Conservation (phyloP, 2,888 invertebrate genomes). For the Melinaea marsaeus region DNA sequence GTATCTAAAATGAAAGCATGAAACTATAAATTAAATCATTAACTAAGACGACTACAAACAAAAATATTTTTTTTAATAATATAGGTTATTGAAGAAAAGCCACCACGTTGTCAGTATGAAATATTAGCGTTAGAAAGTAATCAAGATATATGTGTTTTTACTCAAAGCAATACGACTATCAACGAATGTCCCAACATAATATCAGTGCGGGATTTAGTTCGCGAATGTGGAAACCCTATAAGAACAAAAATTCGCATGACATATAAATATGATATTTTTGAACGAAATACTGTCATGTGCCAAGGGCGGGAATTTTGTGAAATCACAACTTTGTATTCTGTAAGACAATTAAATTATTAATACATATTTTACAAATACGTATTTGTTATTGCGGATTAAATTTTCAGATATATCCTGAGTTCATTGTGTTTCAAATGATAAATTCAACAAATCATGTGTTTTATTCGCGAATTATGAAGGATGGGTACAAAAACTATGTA, state of each 20-base stretch:
- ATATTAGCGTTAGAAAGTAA: constrained; percentile 43
- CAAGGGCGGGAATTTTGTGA: constrained; percentile 46
- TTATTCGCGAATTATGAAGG: constrained; percentile 59
- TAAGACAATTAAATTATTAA: constrained; percentile 29
- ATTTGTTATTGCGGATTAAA: constrained; percentile 1
- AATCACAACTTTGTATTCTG: constrained; percentile 50
- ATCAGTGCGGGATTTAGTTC: constrained; percentile 39
- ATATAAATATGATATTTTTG: constrained; percentile 35
- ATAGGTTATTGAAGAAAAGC: constrained; percentile 52
- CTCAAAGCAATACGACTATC: constrained; percentile 34
- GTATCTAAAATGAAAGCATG: no score
- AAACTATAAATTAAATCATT: no score
- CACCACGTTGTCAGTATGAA: constrained; percentile 54
- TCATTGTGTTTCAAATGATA: constrained; percentile 49
- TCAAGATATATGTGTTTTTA: constrained; percentile 42
- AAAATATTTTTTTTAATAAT: constrained; percentile 18
- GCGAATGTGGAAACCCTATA: constrained; percentile 52
- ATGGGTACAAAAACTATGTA: constrained; percentile 42
- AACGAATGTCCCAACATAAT: constrained; percentile 39
- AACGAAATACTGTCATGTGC: constrained; percentile 43
- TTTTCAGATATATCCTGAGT: constrained; percentile 48
- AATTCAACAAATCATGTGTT: constrained; percentile 49
- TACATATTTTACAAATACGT: background rate
- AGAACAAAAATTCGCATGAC: constrained; percentile 46
- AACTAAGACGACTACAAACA: background rate